Percentiles rank a stretch among this genome's conserved stretches.
phyloP scores from a whole-genome alignment of 2,113 vertebrate species.

The Phylloscopus trochilus region DNA sequence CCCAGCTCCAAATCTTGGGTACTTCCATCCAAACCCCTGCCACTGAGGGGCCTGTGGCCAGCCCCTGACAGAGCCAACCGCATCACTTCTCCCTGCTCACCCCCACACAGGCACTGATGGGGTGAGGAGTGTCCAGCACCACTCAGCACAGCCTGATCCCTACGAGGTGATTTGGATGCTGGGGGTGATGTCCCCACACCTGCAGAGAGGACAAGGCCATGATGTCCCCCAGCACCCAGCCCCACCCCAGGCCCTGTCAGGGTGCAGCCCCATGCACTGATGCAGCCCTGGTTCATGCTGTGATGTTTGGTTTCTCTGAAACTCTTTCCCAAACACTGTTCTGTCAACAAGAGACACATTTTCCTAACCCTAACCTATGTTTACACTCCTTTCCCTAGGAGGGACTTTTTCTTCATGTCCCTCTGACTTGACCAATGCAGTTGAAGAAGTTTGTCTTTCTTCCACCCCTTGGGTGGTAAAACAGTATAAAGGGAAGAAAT shows the following conservation, averaged over 20 bases:
- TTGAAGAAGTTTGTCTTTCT: too few relatives aligned
- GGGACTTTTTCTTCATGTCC: too few relatives aligned
- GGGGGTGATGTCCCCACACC: neutral
- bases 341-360: too few relatives aligned
- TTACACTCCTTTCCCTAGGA: too few relatives aligned
- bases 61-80: fast-evolving
- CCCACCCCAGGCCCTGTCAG: neutral
- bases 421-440: too few relatives aligned
- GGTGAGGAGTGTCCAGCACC: neutral
- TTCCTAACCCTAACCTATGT: too few relatives aligned
- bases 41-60: neutral
- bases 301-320: too few relatives aligned
- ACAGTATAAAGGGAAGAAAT: too few relatives aligned
- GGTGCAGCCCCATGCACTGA: neutral
- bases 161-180: fast-evolving
- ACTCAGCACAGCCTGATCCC: neutral
- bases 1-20: neutral
- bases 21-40: neutral
- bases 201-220: fast-evolving
- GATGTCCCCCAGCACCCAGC: neutral
- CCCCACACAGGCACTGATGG: fast-evolving
- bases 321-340: too few relatives aligned
- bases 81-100: fast-evolving
- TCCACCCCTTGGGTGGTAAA: too few relatives aligned
- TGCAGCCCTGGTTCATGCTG: too few relatives aligned